Percentiles rank a stretch among this genome's conserved stretches.
Evolutionary conservation across 2,113 vertebrate genomes (phyloP).

Genomic region (Leptocoma aspasia): DNA sequence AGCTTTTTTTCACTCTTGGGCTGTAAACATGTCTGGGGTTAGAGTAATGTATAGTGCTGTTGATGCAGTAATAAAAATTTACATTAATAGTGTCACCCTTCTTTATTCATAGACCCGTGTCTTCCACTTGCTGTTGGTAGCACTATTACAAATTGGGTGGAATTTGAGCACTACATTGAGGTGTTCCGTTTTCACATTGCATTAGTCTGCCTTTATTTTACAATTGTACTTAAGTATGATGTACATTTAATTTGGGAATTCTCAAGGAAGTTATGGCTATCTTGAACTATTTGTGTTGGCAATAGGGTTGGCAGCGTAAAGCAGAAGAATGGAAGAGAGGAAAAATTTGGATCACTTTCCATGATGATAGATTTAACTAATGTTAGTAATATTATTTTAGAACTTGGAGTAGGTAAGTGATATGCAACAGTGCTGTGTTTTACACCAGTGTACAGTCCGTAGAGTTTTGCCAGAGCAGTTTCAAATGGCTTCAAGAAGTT

Average conservation of each 20-base stretch:
- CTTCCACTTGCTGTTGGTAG: background rate
- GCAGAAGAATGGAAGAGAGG: background rate
- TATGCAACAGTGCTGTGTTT: background rate
- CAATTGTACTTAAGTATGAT: background rate
- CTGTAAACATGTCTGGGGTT: background rate
- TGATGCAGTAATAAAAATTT: background rate
- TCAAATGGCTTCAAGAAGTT: background rate
- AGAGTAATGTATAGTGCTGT: background rate
- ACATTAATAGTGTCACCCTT: background rate
- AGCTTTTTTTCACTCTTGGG: background rate
- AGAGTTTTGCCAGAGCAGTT: background rate
- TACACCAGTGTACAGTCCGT: background rate
- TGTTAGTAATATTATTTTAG: background rate
- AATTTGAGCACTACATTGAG: background rate
- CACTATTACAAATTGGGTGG: background rate
- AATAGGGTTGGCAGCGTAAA: background rate
- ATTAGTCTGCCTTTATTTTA: slow-evolving; percentile 24
- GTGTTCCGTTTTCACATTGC: background rate
- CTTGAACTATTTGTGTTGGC: slow-evolving; percentile 37
- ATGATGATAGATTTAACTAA: slow-evolving; percentile 1
- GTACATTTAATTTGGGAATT: slow-evolving; percentile 36
- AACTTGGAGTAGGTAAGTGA: background rate
- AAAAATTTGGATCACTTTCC: background rate
- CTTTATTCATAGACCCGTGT: background rate
- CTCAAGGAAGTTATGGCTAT: background rate